Conservation (phyloP, 2,888 invertebrate species). For the Xanthorhoe spadicearia region DNA sequence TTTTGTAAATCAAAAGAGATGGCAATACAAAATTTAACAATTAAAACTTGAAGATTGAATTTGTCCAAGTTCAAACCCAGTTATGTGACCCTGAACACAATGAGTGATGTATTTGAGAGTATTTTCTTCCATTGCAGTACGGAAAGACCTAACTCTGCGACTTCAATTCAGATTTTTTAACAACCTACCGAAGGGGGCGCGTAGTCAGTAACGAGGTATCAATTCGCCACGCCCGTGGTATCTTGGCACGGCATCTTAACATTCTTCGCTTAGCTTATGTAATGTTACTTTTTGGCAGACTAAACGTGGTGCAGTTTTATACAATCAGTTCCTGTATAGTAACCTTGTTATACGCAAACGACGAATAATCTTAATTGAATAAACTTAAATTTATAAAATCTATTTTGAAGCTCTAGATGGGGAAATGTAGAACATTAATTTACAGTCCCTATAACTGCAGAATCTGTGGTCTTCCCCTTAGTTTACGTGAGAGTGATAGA, state of each 20-base stretch:
- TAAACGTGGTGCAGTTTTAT: slow-evolving; percentile 75
- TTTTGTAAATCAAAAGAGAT: slow-evolving; percentile 8
- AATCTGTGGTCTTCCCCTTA: not conserved
- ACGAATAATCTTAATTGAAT: too few relatives aligned
- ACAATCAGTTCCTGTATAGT: slow-evolving; percentile 16
- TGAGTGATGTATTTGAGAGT: slow-evolving; percentile 66
- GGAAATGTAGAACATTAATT: too few relatives aligned
- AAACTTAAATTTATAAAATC: too few relatives aligned
- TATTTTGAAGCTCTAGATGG: too few relatives aligned
- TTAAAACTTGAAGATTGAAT: slow-evolving; percentile 10
- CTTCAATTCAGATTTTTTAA: slow-evolving; percentile 98
- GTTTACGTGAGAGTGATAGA: not conserved
- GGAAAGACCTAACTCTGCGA: slow-evolving; percentile 98
- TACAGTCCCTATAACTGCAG: not conserved
- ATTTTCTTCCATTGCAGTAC: slow-evolving; percentile 90
- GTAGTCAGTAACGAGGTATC: slow-evolving; percentile 90
- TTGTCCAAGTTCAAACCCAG: slow-evolving; percentile 50
- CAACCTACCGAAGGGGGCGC: slow-evolving; percentile 93
- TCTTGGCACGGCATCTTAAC: slow-evolving; percentile 78
- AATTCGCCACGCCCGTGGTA: slow-evolving; percentile 57
- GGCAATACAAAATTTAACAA: not conserved
- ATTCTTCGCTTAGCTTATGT: slow-evolving; percentile 80
- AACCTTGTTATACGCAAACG: too few relatives aligned
- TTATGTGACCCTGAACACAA: slow-evolving; percentile 45
- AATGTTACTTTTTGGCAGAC: slow-evolving; percentile 66